Conservation (phyloP, 1,140 invertebrate species). For the Ridgeia piscesae region DNA sequence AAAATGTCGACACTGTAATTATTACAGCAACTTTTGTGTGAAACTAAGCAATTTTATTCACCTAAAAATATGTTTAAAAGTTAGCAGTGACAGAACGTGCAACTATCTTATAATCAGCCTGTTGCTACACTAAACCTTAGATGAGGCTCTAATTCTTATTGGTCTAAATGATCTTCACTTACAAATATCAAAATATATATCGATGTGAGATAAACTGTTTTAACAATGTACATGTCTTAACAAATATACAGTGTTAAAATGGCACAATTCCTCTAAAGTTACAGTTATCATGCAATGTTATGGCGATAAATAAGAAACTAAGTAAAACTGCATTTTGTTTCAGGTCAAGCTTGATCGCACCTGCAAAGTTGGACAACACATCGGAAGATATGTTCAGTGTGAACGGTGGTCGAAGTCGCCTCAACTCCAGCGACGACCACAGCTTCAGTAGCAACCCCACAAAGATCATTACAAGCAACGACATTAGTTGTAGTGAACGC, state of each 20-base stretch:
- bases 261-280: too few relatives aligned
- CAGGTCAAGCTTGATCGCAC: not conserved
- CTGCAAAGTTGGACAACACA: not conserved
- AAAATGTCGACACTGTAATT: not conserved
- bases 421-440: not conserved
- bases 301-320: not conserved
- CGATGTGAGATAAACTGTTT: too few relatives aligned
- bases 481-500: conserved; percentile 62
- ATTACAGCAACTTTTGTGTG: not conserved
- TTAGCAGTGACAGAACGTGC: too few relatives aligned
- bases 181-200: too few relatives aligned
- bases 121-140: too few relatives aligned
- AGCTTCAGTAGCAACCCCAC: not conserved
- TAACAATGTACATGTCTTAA: too few relatives aligned
- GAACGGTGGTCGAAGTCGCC: not conserved
- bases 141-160: too few relatives aligned
- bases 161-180: too few relatives aligned
- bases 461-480: not conserved
- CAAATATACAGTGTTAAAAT: too few relatives aligned
- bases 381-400: not conserved
- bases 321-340: not conserved
- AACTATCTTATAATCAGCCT: too few relatives aligned
- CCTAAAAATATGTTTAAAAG: too few relatives aligned
- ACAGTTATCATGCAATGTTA: not conserved
- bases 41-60: not conserved